phyloP scores from a whole-genome alignment of 92 coral and sea anemone genomes.

The Parazoanthus swiftii region DNA sequence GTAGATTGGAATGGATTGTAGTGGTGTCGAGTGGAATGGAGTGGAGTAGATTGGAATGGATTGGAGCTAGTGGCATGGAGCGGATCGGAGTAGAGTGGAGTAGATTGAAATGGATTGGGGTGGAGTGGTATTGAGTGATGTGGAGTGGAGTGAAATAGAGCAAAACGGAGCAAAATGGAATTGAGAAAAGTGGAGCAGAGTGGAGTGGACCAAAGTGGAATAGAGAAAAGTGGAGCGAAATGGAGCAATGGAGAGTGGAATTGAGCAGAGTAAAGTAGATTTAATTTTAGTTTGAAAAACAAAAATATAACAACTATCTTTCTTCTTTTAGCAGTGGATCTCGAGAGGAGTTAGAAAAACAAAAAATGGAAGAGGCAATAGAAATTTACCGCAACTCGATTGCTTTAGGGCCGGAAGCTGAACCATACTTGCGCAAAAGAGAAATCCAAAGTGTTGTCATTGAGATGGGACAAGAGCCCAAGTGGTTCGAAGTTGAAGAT shows the following conservation, averaged over 20 bases:
- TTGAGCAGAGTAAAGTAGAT: background rate
- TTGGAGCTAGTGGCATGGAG: background rate
- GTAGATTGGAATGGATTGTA: background rate
- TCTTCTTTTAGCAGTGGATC: background rate
- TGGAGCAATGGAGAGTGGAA: background rate
- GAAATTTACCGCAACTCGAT: background rate
- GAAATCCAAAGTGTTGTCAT: constrained; percentile 18
- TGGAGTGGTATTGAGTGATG: background rate
- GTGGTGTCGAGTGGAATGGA: background rate
- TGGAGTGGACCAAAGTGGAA: background rate
- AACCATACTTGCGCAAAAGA: background rate
- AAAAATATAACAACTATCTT: no score
- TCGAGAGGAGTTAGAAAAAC: background rate
- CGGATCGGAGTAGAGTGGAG: background rate
- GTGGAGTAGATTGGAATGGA: background rate
- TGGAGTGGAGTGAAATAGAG: background rate
- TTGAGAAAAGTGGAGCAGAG: background rate
- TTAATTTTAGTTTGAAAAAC: no score
- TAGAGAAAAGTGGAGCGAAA: background rate
- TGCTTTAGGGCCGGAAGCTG: background rate
- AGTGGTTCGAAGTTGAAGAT: background rate
- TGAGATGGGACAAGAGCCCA: background rate
- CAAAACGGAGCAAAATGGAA: background rate
- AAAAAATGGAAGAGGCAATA: background rate
- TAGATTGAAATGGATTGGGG: background rate